phyloP scores from a whole-genome alignment of 2,797 vertebrate species.

The Epinephelus awoara region DNA sequence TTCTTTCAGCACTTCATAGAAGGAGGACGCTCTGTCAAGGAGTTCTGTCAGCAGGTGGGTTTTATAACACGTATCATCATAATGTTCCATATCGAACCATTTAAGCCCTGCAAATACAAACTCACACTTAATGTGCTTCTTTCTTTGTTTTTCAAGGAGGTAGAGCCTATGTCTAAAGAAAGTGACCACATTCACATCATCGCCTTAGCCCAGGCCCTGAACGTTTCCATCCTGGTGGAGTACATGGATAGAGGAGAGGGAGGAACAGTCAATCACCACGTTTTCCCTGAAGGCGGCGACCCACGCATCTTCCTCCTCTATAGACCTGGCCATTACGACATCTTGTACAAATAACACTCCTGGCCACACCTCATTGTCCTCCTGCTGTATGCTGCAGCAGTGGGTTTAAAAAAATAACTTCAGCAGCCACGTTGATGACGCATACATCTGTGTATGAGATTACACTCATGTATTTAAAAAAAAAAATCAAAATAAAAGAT shows the following conservation, averaged over 20 bases:
- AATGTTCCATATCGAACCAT: too few species aligned
- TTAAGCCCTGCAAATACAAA: neutral
- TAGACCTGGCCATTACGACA: slow-evolving; percentile 97
- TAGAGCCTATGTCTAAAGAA: slow-evolving; percentile 97
- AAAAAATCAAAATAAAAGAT: slow-evolving; percentile 53
- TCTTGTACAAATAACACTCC: slow-evolving; percentile 93
- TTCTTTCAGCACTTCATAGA: slow-evolving; percentile 97
- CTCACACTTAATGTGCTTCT: neutral
- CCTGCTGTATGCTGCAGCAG: slow-evolving; percentile 44
- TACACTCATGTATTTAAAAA: slow-evolving; percentile 76
- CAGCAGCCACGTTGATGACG: slow-evolving; percentile 75
- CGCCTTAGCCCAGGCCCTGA: slow-evolving; percentile 93
- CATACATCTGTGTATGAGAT: slow-evolving; percentile 77
- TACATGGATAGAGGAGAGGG: slow-evolving; percentile 98
- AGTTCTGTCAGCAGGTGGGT: slow-evolving; percentile 95
- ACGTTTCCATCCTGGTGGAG: slow-evolving; percentile 94
- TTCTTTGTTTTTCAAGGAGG: slow-evolving; percentile 84
- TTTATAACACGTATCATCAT: neutral
- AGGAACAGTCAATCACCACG: slow-evolving; percentile 93
- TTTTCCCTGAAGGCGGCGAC: slow-evolving; percentile 94
- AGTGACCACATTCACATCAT: slow-evolving; percentile 99
- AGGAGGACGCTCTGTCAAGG: slow-evolving; percentile 94
- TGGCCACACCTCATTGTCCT: slow-evolving; percentile 44
- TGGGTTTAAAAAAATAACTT: slow-evolving; percentile 53
- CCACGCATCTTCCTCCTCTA: slow-evolving; percentile 96